Percentiles rank a stretch among this genome's conserved stretches.
phyloP scores from a whole-genome alignment of 2,113 vertebrate genomes.

The Tapirus terrestris region DNA sequence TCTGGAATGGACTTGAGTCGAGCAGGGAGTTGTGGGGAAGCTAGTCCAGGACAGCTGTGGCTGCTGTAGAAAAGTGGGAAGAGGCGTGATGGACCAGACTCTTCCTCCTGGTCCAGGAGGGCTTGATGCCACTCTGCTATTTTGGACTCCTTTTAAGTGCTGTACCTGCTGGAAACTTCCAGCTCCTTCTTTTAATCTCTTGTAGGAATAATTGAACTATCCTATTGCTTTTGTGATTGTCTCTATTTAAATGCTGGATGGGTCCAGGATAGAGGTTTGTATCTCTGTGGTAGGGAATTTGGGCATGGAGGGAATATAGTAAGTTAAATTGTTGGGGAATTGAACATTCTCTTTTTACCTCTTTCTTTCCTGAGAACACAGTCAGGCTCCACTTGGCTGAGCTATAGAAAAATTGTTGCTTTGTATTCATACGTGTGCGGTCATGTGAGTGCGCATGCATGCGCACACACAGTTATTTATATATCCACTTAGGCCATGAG shows the following conservation, averaged over 20 bases:
- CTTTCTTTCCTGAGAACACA: background rate
- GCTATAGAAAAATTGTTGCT: background rate
- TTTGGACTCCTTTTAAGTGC: background rate
- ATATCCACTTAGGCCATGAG: background rate
- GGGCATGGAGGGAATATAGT: background rate
- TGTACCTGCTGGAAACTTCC: background rate
- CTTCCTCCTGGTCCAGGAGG: fast-evolving
- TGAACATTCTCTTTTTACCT: background rate
- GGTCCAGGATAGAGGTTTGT: background rate
- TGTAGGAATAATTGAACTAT: background rate
- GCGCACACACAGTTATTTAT: background rate
- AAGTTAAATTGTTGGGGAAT: background rate
- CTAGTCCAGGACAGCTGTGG: background rate
- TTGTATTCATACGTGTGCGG: background rate
- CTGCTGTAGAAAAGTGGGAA: background rate
- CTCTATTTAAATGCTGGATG: background rate
- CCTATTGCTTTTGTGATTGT: background rate
- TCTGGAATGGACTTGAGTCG: background rate
- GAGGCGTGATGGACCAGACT: fast-evolving
- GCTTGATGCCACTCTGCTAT: background rate
- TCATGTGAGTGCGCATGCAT: background rate
- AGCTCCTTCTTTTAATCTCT: background rate
- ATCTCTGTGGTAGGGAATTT: background rate
- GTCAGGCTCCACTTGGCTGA: background rate
- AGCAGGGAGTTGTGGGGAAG: background rate